Evolutionary conservation across 2,113 vertebrate genomes (phyloP).

Genomic region (Nothocercus julius): DNA sequence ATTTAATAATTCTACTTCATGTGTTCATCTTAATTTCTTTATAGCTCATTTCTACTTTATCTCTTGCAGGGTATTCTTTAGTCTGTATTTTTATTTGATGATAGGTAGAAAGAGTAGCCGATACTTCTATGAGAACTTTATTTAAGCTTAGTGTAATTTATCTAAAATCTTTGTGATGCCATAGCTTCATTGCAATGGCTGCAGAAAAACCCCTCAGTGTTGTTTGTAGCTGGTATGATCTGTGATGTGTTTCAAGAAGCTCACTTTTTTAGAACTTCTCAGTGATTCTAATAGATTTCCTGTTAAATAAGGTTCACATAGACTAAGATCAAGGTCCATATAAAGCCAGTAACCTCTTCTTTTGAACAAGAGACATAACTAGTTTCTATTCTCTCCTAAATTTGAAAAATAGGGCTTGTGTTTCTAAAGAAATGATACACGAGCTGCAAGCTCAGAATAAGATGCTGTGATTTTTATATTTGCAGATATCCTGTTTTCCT

Average conservation of each 20-base stretch:
- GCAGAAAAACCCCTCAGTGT: neutral
- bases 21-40: neutral
- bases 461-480: slow-evolving; percentile 31
- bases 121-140: neutral
- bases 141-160: neutral
- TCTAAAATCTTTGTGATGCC: neutral
- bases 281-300: neutral
- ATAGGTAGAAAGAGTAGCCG: neutral
- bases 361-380: neutral
- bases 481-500: slow-evolving; percentile 67
- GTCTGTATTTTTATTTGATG: neutral
- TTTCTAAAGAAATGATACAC: slow-evolving; percentile 27
- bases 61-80: neutral
- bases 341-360: accelerated
- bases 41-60: too few relatives aligned
- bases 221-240: neutral
- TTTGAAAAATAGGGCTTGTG: neutral
- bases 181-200: neutral
- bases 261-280: neutral
- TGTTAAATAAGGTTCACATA: neutral
- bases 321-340: neutral
- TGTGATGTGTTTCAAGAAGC: neutral
- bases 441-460: slow-evolving; percentile 14
- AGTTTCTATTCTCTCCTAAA: neutral
- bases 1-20: neutral